Base-by-base conservation (phyloP, 1,140 invertebrate species). In the Drosophila ficusphila region DNA sequence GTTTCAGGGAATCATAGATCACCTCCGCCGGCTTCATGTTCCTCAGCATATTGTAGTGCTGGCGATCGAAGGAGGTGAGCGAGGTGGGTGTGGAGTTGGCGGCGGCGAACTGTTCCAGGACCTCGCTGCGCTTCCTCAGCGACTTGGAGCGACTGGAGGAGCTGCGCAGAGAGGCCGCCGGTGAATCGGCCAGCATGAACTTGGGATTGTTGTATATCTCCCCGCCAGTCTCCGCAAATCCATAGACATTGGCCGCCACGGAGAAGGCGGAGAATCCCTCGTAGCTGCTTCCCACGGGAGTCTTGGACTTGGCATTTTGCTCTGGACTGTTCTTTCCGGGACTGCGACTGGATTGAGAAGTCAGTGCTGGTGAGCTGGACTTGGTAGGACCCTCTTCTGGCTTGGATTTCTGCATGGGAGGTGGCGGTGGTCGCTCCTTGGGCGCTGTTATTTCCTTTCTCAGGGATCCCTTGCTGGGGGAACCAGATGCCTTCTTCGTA, bases 1-100 rank as follows among this genome's bases (percentile, higher is more conserved):
- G 78, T 93, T 92, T 93, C 29, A 94, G 92, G 0, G 94, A 93
- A 81, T 95, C 94, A 62, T 94, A 94, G 0, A 95, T 92, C 91
- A 94, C 93, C 83, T 94, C 94, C 9, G 94, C 92, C 23, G 86
- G 81, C 62, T 92, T 92, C 82, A 93, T 93, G 68, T 92, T 92
- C 4, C 89, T 76, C 49, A 92, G 65, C 70, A 91, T 90, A 56
- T 91, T 86, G 78, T 91, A 90, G 19, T 90, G 89, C 44, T 90
- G 82, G 0, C 77, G 72, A 25, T 91, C 90, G 25, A 73, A 74
- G 12, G 90, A 83, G 19, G 64, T 79, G 5, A 86, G 53, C 0
- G 77, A 88, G 11, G 70, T 83, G 12, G 88, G 88, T n/a, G 79
- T 90, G n/a, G 90, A 86, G 4, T 86, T 77, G 29, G 85, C 79